A percentile compares a stretch with the other conserved stretches of the same genome.
phyloP scores from a whole-genome alignment of 2,113 vertebrate genomes.

The Mustela nigripes region DNA sequence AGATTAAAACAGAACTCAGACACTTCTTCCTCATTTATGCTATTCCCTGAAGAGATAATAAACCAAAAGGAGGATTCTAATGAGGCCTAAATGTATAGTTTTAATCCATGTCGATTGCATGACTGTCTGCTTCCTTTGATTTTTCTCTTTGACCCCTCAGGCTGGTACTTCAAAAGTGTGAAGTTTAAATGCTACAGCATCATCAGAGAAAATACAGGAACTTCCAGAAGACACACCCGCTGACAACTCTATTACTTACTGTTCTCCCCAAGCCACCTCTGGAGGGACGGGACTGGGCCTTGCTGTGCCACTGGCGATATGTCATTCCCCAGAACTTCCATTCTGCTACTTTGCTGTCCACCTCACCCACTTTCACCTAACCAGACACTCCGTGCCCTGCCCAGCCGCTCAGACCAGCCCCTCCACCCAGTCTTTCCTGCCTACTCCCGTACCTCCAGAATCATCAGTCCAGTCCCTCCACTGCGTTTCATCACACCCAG shows the following conservation, averaged over 20 bases:
- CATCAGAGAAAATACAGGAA: background rate
- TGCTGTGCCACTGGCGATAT: background rate
- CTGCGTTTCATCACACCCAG: background rate
- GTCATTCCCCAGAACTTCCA: background rate
- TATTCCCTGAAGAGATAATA: background rate
- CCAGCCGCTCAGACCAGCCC: background rate
- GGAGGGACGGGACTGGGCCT: background rate
- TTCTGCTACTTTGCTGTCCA: background rate
- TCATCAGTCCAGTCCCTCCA: background rate
- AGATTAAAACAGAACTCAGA: background rate
- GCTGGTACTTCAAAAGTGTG: background rate
- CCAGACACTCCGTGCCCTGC: background rate
- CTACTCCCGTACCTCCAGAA: background rate
- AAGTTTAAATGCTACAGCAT: background rate
- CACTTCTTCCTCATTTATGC: background rate
- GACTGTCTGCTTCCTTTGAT: background rate
- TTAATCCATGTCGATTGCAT: background rate
- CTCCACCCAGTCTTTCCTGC: background rate
- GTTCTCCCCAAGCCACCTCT: background rate
- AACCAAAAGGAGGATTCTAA: background rate
- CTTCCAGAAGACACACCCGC: background rate
- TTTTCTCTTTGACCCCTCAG: background rate
- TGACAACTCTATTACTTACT: background rate
- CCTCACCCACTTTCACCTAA: background rate
- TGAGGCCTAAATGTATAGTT: background rate